Conservation (phyloP, 1,140 invertebrate species). For the Oryctes rhinoceros region DNA sequence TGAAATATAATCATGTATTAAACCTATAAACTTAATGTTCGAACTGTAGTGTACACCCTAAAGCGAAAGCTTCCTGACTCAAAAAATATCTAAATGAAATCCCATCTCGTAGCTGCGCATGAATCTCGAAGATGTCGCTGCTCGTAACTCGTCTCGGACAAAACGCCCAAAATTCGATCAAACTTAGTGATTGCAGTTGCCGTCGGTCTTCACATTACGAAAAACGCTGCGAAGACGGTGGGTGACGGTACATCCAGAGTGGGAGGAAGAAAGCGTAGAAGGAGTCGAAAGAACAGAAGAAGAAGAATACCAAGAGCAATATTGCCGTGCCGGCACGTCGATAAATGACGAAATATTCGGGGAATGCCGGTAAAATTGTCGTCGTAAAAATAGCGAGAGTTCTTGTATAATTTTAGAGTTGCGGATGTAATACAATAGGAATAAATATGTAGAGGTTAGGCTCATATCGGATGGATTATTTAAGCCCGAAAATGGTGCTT, state of each 20-base stretch:
- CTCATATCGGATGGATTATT: slow-evolving; percentile 13
- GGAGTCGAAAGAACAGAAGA: background rate
- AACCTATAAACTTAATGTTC: too few species aligned
- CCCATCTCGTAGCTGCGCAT: too few species aligned
- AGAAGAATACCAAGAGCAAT: background rate
- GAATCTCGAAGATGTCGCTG: background rate
- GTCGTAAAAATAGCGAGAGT: slow-evolving; percentile 18
- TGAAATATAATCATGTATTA: too few species aligned
- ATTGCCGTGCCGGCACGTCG: slow-evolving; percentile 11
- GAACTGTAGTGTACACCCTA: too few species aligned
- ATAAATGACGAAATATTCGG: slow-evolving; percentile 6
- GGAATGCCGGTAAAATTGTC: slow-evolving; percentile 18
- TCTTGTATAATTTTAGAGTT: slow-evolving; percentile 22
- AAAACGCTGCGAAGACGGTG: background rate
- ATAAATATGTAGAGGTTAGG: background rate
- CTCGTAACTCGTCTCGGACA: background rate
- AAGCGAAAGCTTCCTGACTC: too few species aligned
- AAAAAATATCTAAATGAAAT: too few species aligned
- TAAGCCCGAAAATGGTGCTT: background rate
- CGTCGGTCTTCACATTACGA: background rate
- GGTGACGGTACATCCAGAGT: background rate
- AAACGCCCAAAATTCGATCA: slow-evolving; percentile 12
- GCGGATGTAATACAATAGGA: slow-evolving; percentile 4
- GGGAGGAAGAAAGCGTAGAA: background rate
- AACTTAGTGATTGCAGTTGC: background rate